These are phyloP conservation scores for Phylloscopus collybita DNA, from an alignment of 2,797 vertebrate species.

Conservation along the genomic window DNA sequence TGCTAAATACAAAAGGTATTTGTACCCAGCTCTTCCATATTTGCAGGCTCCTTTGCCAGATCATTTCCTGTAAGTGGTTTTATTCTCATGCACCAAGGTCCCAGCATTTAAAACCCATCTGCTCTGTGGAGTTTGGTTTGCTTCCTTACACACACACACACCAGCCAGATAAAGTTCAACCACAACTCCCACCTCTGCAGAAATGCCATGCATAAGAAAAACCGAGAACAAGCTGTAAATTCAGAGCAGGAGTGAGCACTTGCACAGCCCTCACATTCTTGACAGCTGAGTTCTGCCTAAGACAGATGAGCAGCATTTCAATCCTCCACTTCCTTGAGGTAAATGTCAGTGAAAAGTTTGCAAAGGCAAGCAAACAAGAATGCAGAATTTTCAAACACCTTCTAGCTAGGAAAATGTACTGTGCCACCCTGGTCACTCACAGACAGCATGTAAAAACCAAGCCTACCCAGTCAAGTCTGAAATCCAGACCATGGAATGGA, in stretches of 20 bases:
- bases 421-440: neutral
- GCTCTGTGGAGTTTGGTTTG: neutral
- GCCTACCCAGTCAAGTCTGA: neutral
- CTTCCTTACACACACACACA: neutral
- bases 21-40: neutral
- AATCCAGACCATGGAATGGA: neutral
- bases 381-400: neutral
- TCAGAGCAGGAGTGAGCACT: neutral
- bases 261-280: neutral
- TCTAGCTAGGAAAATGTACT: neutral
- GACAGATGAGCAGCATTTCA: neutral
- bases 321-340: neutral
- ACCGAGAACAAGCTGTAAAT: neutral
- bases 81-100: neutral
- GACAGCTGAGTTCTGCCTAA: neutral
- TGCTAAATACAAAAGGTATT: neutral
- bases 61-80: neutral
- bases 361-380: neutral
- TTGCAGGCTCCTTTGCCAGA: neutral
- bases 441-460: neutral
- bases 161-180: neutral
- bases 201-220: neutral
- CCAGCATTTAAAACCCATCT: neutral
- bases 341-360: neutral
- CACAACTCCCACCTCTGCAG: neutral